These are phyloP conservation scores for Peromyscus eremicus DNA, from an alignment of 2,797 vertebrate species.

Conservation along the genomic window DNA sequence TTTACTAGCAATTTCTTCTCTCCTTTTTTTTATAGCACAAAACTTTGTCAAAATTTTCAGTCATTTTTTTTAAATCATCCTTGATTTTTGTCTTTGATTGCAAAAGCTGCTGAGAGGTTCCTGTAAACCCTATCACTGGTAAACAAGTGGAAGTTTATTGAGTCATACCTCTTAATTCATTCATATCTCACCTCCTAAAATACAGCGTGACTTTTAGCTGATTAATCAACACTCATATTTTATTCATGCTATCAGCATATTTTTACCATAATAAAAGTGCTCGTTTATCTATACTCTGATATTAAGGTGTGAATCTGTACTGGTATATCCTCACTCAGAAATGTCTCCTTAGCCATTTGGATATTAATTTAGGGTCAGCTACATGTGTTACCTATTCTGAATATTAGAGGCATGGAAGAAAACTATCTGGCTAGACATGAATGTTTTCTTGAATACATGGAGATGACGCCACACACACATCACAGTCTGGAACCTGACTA, in stretches of 20 bases:
- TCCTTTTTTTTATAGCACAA: neutral
- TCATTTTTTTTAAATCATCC: neutral
- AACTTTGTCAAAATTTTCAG: constrained; percentile 5
- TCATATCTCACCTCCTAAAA: constrained; percentile 55
- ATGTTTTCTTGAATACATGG: neutral
- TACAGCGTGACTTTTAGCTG: constrained; percentile 56
- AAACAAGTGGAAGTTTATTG: constrained; percentile 64
- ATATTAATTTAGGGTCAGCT: constrained; percentile 48
- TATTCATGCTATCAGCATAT: constrained; percentile 75
- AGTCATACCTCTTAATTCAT: constrained; percentile 39
- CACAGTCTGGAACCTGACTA: neutral
- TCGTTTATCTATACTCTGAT: constrained; percentile 53
- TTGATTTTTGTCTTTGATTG: constrained; percentile 71
- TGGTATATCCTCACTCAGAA: constrained; percentile 47
- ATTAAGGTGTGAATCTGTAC: constrained; percentile 56
- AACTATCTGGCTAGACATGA: constrained; percentile 52
- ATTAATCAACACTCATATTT: constrained; percentile 80
- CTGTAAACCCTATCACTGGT: neutral
- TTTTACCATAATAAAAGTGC: constrained; percentile 50
- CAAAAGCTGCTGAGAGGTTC: constrained; percentile 29
- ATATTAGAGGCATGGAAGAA: neutral
- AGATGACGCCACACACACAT: neutral
- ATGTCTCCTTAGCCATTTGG: constrained; percentile 24
- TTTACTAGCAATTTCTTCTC: neutral
- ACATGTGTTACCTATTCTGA: constrained; percentile 7